phyloP scores from a whole-genome alignment of 2,797 vertebrate species.

The Sebastolobus altivelis region DNA sequence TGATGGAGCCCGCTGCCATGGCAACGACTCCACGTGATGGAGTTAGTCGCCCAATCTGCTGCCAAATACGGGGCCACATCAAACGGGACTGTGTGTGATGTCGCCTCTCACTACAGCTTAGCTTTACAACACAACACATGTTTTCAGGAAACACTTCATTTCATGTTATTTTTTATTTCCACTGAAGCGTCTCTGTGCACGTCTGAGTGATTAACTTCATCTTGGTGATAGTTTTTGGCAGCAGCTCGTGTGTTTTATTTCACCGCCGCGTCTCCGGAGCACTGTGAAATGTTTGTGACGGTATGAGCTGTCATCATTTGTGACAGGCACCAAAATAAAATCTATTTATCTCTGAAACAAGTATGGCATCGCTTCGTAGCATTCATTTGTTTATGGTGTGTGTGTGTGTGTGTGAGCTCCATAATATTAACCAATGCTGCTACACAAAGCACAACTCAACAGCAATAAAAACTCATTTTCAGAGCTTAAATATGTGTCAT shows the following conservation, averaged over 20 bases:
- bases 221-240: conserved; percentile 19
- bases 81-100: conserved; percentile 2
- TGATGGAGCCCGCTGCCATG: conserved; percentile 85
- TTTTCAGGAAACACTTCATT: not conserved
- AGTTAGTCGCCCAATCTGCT: conserved; percentile 9
- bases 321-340: conserved; percentile 64
- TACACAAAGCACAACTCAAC: not conserved
- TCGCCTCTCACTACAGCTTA: not conserved
- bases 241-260: conserved; percentile 44
- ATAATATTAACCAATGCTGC: conserved; percentile 45
- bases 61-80: conserved; percentile 11
- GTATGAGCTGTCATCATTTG: conserved; percentile 29
- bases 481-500: not conserved
- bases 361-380: conserved; percentile 1
- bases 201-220: conserved; percentile 49
- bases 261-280: conserved; percentile 20
- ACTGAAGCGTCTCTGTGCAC: conserved; percentile 21
- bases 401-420: conserved; percentile 48
- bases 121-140: not conserved
- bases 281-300: conserved; percentile 39
- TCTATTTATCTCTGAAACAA: conserved; percentile 60
- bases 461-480: not conserved
- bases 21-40: conserved; percentile 52
- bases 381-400: conserved; percentile 17
- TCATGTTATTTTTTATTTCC: not conserved